These are phyloP conservation scores for Tauraco erythrolophus DNA, from an alignment of 2,113 vertebrate species.

Conservation along the genomic window DNA sequence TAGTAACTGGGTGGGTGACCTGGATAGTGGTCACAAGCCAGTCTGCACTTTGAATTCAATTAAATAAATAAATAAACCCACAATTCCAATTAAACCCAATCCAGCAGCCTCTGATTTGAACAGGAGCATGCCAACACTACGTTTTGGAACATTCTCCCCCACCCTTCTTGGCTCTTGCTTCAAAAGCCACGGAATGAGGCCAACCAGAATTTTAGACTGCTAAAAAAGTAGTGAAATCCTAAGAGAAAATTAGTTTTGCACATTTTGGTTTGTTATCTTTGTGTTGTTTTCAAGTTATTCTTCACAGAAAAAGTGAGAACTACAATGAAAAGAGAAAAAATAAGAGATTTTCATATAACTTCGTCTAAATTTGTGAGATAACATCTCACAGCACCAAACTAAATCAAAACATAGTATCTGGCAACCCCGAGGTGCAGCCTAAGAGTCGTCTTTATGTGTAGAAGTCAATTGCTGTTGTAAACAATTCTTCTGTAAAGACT, in stretches of 20 bases:
- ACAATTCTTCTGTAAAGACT: background rate
- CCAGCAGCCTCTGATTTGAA: background rate
- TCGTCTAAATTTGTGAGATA: background rate
- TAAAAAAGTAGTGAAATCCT: background rate
- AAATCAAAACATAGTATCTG: background rate
- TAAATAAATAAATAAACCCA: background rate
- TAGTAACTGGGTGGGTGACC: background rate
- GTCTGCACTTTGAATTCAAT: background rate
- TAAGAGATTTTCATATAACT: background rate
- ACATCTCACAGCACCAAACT: background rate
- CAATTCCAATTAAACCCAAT: background rate
- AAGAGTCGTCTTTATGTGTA: background rate
- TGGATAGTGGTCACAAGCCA: background rate
- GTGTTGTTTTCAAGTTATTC: background rate
- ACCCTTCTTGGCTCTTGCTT: background rate
- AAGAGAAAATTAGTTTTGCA: background rate
- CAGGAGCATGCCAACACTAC: background rate
- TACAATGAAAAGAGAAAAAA: background rate
- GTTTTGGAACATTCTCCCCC: background rate
- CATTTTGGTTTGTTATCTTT: background rate
- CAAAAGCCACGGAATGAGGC: background rate
- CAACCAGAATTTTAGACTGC: background rate
- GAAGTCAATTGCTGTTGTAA: background rate
- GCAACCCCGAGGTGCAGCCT: background rate
- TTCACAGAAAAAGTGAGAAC: background rate